Evolutionary conservation across 2,113 vertebrate genomes (phyloP).

Genomic region (Aphyosemion australe): DNA sequence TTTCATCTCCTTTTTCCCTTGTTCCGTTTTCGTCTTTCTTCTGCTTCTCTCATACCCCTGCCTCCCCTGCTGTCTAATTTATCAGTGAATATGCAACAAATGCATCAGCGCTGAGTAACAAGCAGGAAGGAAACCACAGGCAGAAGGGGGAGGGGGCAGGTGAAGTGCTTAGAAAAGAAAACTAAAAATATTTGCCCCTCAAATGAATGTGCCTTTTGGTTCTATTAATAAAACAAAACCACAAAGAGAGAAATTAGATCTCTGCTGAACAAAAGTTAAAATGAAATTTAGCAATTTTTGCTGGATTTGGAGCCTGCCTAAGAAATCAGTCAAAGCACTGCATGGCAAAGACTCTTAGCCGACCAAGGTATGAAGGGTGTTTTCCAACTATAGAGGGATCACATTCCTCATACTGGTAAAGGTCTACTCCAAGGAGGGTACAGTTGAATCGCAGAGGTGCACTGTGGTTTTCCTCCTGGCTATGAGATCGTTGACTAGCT

Average conservation of each 20-base stretch:
- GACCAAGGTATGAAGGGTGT: no score
- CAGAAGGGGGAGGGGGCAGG: background rate
- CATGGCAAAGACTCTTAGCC: no score
- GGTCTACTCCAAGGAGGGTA: no score
- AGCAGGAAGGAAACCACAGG: slow-evolving; percentile 51
- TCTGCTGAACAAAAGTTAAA: slow-evolving; percentile 37
- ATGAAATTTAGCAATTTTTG: background rate
- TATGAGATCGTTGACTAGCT: no score
- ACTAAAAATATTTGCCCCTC: slow-evolving; percentile 43
- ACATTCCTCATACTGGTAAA: no score
- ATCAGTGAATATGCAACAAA: slow-evolving; percentile 53
- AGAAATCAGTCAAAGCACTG: no score
- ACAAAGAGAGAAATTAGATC: slow-evolving; percentile 21
- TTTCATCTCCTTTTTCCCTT: background rate
- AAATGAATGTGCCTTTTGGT: slow-evolving; percentile 49
- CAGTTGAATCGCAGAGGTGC: no score
- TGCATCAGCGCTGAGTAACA: background rate
- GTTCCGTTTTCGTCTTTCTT: background rate
- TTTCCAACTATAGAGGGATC: no score
- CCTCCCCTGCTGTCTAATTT: slow-evolving; percentile 21
- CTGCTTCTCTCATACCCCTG: background rate
- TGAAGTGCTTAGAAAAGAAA: slow-evolving; percentile 49
- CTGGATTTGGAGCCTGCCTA: no score
- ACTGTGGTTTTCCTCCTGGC: no score
- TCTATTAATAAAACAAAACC: slow-evolving; percentile 48